Evolutionary conservation across 2,888 invertebrate genomes (phyloP).

Genomic region (Stenodera caucasica): DNA sequence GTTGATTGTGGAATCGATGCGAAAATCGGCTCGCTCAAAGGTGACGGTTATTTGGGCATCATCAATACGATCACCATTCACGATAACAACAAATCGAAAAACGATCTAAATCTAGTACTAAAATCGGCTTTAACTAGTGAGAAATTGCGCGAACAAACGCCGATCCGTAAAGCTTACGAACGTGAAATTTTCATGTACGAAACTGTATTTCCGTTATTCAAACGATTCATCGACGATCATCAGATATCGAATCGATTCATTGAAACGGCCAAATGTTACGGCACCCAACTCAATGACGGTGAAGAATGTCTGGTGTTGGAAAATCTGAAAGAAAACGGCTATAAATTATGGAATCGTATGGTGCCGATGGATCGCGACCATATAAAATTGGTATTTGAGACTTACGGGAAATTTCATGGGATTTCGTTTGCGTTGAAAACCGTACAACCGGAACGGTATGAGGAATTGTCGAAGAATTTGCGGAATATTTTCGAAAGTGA

Average conservation of each 20-base stretch:
- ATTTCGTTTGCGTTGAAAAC: conserved; percentile 28
- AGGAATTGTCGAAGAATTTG: conserved; percentile 7
- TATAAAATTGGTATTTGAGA: conserved; percentile 29
- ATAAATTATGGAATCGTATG: conserved; percentile 16
- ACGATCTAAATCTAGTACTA: conserved; percentile 10
- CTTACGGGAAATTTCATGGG: conserved; percentile 36
- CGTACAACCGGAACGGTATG: conserved; percentile 24
- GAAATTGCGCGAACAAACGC: conserved; percentile 5
- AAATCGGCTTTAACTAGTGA: conserved; percentile 21
- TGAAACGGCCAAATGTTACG: background rate
- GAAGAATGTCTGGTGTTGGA: conserved; percentile 12
- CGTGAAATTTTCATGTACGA: conserved; percentile 23
- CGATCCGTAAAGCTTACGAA: conserved; percentile 15
- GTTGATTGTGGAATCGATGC: conserved; percentile 8
- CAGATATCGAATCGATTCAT: background rate
- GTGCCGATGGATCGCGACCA: conserved; percentile 32
- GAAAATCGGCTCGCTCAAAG: conserved; percentile 11
- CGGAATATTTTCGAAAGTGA: background rate
- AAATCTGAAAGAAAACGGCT: conserved; percentile 14
- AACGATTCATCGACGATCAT: background rate
- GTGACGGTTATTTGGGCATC: conserved; percentile 18
- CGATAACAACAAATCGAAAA: background rate
- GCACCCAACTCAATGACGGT: conserved; percentile 13
- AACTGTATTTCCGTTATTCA: conserved; percentile 10
- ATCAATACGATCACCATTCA: conserved; percentile 11